Evolutionary conservation across 2,888 invertebrate species (phyloP), one percentile per base, ranked within the genome.

Genomic region (Ichneumoninae sp.): DNA sequence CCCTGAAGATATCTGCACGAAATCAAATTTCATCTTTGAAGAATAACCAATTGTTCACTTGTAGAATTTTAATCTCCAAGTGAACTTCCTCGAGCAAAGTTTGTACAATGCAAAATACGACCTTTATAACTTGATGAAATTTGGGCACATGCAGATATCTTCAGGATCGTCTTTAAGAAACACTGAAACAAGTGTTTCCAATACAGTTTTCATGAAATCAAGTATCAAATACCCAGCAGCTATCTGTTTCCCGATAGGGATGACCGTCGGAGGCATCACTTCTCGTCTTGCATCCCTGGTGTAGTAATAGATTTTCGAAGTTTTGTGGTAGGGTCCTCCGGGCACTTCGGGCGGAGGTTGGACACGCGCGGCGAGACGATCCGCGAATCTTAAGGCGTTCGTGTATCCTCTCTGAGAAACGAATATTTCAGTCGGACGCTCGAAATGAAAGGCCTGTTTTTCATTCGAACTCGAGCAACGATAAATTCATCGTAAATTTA

Each of bases 261-360:
- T 90, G 68, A 96, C 93, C 57, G 94, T 77, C 0, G 98, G 97
- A 1, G 97, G 97, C 13, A 93, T 88, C 3, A 97, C 97, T 92
- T 97, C 96, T 79, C 98, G 95, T 71, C 99, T 95, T 0, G 95
- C 97, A 94, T 99, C 99, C 80, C 98, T 95, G 0, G 95, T 94
- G 91, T 95, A 97, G 91, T 99, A 99, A 93, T 98, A 98, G 93
- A 98, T 98, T 68, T 95, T 96, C 16, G 96, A 95, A 83, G 97
- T 94, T 90, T 96, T 96, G 93, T 97, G 97, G 44, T 96, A 95
- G 1, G 97, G 96, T 10, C 98, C 99, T 85, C 96, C 97, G 26
- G 98, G 99, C 72, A 98, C 93, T 78, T 95, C 93, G 66, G 98
- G 98, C 19, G 94, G 96, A 33, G 98, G 98, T 91, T 97, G 98